These are phyloP conservation scores for Odocoileus virginianus DNA, from an alignment of 2,113 vertebrate genomes.

Conservation along the genomic window DNA sequence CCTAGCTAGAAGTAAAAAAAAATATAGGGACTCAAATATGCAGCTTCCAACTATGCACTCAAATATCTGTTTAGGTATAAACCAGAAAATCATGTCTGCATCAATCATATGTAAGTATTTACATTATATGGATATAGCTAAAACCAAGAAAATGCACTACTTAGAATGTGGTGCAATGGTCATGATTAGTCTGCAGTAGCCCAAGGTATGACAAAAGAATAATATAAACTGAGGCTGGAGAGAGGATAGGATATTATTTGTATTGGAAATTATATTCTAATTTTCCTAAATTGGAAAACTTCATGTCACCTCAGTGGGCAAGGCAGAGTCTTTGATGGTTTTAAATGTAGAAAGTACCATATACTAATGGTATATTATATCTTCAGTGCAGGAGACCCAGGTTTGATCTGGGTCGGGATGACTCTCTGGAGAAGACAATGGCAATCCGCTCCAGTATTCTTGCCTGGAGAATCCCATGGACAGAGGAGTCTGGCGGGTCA, in stretches of 20 bases:
- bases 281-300: background rate
- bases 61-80: background rate
- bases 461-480: background rate
- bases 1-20: background rate
- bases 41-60: background rate
- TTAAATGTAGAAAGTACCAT: background rate
- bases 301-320: background rate
- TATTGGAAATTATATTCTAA: background rate
- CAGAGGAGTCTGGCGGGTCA: background rate
- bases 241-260: background rate
- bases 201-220: background rate
- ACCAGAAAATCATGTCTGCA: background rate
- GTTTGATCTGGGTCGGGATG: accelerated
- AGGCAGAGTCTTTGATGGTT: background rate
- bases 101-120: background rate
- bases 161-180: background rate
- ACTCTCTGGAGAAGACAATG: background rate
- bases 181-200: background rate
- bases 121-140: background rate
- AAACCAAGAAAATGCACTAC: background rate
- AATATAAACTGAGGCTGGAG: background rate
- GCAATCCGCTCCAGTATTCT: background rate
- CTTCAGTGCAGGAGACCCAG: background rate
- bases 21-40: background rate
- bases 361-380: background rate